A percentile compares a stretch with the other conserved stretches of the same genome.
These are phyloP conservation scores for Trematomus loennbergii DNA, from an alignment of 2,113 vertebrate genomes.

Conservation along the genomic window DNA sequence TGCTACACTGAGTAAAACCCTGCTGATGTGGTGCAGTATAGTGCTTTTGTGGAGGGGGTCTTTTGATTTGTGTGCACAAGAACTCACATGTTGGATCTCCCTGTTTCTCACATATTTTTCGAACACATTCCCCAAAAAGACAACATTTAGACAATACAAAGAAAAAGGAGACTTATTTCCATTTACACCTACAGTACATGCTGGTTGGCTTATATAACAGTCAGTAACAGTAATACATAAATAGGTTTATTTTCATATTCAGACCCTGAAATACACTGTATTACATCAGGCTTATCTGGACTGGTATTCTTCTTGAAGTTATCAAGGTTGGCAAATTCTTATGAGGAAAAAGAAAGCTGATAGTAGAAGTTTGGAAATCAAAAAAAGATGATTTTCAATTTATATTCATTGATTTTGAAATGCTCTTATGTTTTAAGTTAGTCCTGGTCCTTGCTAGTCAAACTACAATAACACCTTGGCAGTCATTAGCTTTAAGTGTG, in stretches of 20 bases:
- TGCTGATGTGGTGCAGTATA: slow-evolving; percentile 39
- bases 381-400: neutral
- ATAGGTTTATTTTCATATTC: neutral
- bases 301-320: neutral
- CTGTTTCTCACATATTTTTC: neutral
- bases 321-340: neutral
- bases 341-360: neutral
- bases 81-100: no score
- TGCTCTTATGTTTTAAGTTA: neutral
- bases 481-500: slow-evolving; percentile 54
- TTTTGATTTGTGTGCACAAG: slow-evolving; percentile 25
- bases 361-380: no score
- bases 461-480: slow-evolving; percentile 24
- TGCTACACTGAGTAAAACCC: slow-evolving; percentile 31
- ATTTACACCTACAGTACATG: neutral
- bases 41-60: slow-evolving; percentile 32
- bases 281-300: neutral
- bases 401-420: neutral
- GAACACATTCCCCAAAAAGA: slow-evolving; percentile 38
- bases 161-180: neutral
- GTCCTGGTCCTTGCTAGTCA: neutral
- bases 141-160: slow-evolving; percentile 22
- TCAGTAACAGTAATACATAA: neutral
- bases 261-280: neutral
- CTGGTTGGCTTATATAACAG: neutral